Evolutionary conservation across 2,797 vertebrate species (phyloP), one percentile per base, ranked within the genome.

Genomic region (Paedocypris micromegethes): DNA sequence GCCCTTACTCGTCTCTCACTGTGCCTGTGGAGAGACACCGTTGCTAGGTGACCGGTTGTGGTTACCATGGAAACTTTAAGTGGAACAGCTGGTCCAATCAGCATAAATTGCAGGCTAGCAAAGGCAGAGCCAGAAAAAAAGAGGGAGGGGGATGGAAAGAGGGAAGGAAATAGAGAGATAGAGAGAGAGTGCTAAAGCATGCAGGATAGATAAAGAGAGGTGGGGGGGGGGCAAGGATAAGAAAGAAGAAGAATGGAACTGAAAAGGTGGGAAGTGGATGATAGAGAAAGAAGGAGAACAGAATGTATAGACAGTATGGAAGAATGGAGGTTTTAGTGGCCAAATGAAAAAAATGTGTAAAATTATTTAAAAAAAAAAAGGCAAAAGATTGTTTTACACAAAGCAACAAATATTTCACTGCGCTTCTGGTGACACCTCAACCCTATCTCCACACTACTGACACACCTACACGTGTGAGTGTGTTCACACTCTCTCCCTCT

Each of bases 11-110:
- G 75, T 76, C 80, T 70, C 81, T 83, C 78, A 79, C 77, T 84
- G 85, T 81, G 90, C 92, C 91, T 92, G 88, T 92, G 90, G 93
- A 93, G 92, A 94, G 91, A 90, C 86, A 79, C 75, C 84, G 91
- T 97, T 94, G 91, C 93, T 91, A 93, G 90, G 94, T 91, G 88
- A 96, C 95, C 85, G 89, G 92, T 92, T 93, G 90, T 91, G 93
- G 96, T 98, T 98, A 93, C 94, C 91, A 95, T 97, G 93, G 94
- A 88, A 92, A 95, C 92, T 93, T 88, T 82, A 90, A 94, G 93
- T 91, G 85, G 90, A 90, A 92, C 91, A 89, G 92, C 92, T 90
- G 93, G 93, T 91, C 94, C 94, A 96, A 95, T 97, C 92, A 91
- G 89, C 82, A 91, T 90, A 89, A 88, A 90, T 91, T 86, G 83